A percentile compares a stretch with the other conserved stretches of the same genome.
phyloP scores from a whole-genome alignment of 2,797 vertebrate genomes.

The Myotis pilosus region DNA sequence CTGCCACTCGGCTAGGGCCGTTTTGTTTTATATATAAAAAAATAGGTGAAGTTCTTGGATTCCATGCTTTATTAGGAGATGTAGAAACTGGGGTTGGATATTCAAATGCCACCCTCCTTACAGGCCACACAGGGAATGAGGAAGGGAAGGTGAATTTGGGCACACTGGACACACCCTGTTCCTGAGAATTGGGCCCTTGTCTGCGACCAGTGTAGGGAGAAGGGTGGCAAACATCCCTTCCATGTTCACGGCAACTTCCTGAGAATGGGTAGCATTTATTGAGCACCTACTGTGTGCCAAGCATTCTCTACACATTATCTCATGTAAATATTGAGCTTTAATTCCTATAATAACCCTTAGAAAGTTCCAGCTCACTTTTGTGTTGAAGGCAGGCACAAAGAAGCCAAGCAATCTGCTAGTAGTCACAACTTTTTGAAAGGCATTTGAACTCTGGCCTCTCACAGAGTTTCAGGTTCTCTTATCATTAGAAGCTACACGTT shows the following conservation, averaged over 20 bases:
- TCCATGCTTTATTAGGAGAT: neutral
- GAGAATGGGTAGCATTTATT: neutral
- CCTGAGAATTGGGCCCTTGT: neutral
- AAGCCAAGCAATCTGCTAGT: neutral
- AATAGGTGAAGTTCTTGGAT: neutral
- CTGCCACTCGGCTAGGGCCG: constrained; percentile 50
- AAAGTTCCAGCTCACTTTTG: neutral
- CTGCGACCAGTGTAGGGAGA: neutral
- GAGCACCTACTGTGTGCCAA: neutral
- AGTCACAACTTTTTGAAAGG: constrained; percentile 1
- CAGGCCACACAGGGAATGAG: neutral
- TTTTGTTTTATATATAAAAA: constrained; percentile 70
- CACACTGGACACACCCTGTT: neutral
- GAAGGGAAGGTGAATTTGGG: neutral
- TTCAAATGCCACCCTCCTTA: neutral
- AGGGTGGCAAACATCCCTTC: neutral
- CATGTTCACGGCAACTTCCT: neutral
- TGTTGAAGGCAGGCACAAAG: neutral
- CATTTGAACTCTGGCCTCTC: neutral
- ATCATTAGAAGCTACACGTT: neutral
- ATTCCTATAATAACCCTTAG: neutral
- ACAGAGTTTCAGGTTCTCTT: neutral
- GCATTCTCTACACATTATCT: neutral
- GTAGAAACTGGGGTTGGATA: neutral
- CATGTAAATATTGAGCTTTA: neutral